These are phyloP conservation scores for Cyclina sinensis DNA, from an alignment of 1,140 invertebrate genomes.

Conservation along the genomic window DNA sequence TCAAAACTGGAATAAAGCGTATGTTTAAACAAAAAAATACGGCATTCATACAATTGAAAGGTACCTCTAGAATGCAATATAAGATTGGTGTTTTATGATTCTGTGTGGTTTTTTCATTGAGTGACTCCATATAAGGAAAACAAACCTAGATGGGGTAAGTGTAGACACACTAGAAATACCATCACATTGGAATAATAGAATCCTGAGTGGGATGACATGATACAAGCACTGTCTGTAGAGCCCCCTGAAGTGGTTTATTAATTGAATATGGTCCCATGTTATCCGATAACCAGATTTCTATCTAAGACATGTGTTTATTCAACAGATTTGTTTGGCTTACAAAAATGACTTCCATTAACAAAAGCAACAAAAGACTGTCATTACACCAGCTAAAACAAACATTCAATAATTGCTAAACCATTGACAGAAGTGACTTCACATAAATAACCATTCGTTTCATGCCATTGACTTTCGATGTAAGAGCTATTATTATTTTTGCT, in stretches of 20 bases:
- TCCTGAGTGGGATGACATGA: not conserved
- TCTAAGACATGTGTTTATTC: slow-evolving; percentile 36
- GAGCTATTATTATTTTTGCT: too few relatives aligned
- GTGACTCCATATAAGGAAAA: not conserved
- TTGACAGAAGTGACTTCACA: slow-evolving; percentile 17
- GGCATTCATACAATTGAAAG: too few relatives aligned
- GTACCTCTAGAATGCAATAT: too few relatives aligned
- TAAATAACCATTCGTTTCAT: slow-evolving; percentile 31
- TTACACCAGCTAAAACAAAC: slow-evolving; percentile 26
- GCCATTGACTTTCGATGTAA: not conserved
- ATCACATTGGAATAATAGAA: not conserved
- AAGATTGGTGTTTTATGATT: too few relatives aligned
- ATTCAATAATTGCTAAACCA: slow-evolving; percentile 29
- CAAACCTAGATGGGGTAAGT: not conserved
- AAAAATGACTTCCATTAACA: slow-evolving; percentile 60
- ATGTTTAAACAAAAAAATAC: too few relatives aligned
- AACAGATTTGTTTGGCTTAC: slow-evolving; percentile 21
- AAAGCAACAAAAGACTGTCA: slow-evolving; percentile 37
- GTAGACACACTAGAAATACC: not conserved
- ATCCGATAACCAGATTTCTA: slow-evolving; percentile 31
- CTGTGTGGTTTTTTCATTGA: too few relatives aligned
- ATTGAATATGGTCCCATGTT: slow-evolving; percentile 35
- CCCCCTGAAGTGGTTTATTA: slow-evolving; percentile 10
- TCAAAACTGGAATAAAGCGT: too few relatives aligned
- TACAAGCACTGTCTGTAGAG: not conserved